phyloP scores from a whole-genome alignment of 2,888 invertebrate genomes.

The Prosopocoilus inquinatus region DNA sequence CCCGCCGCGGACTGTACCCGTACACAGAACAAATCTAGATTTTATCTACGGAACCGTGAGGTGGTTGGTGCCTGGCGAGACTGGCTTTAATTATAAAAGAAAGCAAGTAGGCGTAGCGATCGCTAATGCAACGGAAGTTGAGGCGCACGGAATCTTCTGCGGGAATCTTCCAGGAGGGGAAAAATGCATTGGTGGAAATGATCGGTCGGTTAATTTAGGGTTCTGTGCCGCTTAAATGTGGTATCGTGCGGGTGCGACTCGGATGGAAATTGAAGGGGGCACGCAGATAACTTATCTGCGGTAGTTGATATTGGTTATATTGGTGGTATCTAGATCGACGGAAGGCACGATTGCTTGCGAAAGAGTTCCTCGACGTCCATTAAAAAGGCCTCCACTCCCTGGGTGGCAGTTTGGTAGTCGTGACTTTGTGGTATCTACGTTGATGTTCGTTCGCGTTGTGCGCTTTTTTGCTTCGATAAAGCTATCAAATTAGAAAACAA shows the following conservation, averaged over 20 bases:
- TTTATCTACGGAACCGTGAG: constrained; percentile 33
- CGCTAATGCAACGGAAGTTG: constrained; percentile 37
- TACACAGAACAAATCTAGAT: constrained; percentile 32
- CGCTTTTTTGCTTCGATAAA: constrained; percentile 4
- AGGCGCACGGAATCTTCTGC: constrained; percentile 11
- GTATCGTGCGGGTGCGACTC: background rate
- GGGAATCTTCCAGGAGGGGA: constrained; percentile 1
- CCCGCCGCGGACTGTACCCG: constrained; percentile 8
- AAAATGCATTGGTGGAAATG: constrained; percentile 2
- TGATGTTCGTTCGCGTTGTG: constrained; percentile 20
- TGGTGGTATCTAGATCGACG: constrained; percentile 26
- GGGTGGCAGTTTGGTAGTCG: constrained; percentile 34
- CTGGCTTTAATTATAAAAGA: constrained; percentile 38
- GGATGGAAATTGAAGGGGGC: background rate
- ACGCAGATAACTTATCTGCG: constrained; percentile 2
- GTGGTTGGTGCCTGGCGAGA: constrained; percentile 30
- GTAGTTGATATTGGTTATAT: constrained; percentile 13
- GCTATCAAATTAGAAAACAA: constrained; percentile 12
- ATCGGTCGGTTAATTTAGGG: constrained; percentile 10
- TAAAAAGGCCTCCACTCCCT: constrained; percentile 28
- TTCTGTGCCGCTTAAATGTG: background rate
- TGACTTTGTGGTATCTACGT: constrained; percentile 30
- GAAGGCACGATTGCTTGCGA: constrained; percentile 27
- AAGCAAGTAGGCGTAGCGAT: constrained; percentile 35
- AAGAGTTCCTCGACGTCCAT: constrained; percentile 20